Evolutionary conservation across 2,888 invertebrate species (phyloP), one percentile per base, ranked within the genome.

Genomic region (Bhutanitis thaidina): DNA sequence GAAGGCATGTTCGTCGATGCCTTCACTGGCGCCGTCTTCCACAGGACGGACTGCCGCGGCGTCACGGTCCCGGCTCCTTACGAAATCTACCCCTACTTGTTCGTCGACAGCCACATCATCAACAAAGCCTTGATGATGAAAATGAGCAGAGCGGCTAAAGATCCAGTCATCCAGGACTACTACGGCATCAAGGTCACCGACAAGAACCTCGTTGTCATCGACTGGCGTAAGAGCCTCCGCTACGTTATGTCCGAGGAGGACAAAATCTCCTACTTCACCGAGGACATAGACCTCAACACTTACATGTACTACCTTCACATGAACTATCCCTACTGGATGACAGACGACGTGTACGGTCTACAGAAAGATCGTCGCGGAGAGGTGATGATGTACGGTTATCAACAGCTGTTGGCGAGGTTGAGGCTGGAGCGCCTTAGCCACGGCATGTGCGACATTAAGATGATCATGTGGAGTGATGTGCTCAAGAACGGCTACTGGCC

Each of bases 51-150:
- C 69, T 92, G 92, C 74, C 84, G 90, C 52, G 93, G 93, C 41
- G 82, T 95, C 58, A 86, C 91, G 39, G 74, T 95, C 15, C 95
- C 95, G 16, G 91, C 94, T 20, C 91, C 92, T 36, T 95, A 95
- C 71, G 96, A 96, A 80, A 91, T 95, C 74, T 92, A 93, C 80
- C 96, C 96, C 1, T 92, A 94, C 75, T 91, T 92, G 80, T 95
- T 94, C 90, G 92, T 94, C 71, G 93, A 93, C 80, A 85, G 91
- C 62, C 92, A 94, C 65, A 90, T 94, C 64, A 93, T 95, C 61
- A 91, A 93, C 66, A 91, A 93, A 65, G 94, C 93, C 0, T 90
- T 92, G 63, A 85, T 91, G 72, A 87, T 93, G 77, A 92, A 91
- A 70, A 91, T 91, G 88, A 90, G 91, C 62, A 92, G 91, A 44